These are phyloP conservation scores for Lithophane socia DNA, from an alignment of 2,888 invertebrate species.

Conservation along the genomic window DNA sequence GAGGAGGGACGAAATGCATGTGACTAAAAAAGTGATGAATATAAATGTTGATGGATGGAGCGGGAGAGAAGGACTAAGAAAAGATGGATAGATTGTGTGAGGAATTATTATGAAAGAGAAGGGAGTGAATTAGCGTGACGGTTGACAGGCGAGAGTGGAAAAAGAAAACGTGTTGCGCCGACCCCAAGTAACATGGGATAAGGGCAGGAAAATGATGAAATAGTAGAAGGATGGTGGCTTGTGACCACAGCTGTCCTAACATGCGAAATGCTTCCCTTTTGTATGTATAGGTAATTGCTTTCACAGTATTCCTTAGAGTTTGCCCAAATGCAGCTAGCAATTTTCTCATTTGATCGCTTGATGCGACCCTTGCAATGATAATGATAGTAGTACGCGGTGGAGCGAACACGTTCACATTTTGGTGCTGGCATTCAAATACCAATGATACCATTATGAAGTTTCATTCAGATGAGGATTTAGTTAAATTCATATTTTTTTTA, in stretches of 20 bases:
- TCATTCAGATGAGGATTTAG: neutral
- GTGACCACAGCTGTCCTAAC: neutral
- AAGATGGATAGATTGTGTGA: too few species aligned
- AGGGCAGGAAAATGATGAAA: too few species aligned
- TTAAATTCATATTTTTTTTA: neutral
- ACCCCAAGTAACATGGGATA: too few species aligned
- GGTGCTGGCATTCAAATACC: slow-evolving; percentile 9
- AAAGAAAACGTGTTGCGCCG: too few species aligned
- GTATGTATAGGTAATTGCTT: neutral
- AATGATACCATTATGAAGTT: neutral
- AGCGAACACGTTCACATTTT: neutral
- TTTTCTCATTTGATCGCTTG: neutral
- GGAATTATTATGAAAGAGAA: too few species aligned
- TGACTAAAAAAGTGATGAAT: too few species aligned
- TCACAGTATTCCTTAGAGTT: neutral
- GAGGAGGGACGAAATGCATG: too few species aligned
- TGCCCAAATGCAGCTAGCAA: neutral
- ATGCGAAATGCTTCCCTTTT: neutral
- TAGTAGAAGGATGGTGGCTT: neutral
- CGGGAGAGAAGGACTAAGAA: too few species aligned
- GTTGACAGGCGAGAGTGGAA: too few species aligned
- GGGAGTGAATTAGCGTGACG: too few species aligned
- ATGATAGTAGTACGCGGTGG: neutral
- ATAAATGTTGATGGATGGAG: too few species aligned
- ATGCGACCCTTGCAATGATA: neutral